Conservation (phyloP, 2,888 invertebrate species). For the Octodonta nipae region DNA sequence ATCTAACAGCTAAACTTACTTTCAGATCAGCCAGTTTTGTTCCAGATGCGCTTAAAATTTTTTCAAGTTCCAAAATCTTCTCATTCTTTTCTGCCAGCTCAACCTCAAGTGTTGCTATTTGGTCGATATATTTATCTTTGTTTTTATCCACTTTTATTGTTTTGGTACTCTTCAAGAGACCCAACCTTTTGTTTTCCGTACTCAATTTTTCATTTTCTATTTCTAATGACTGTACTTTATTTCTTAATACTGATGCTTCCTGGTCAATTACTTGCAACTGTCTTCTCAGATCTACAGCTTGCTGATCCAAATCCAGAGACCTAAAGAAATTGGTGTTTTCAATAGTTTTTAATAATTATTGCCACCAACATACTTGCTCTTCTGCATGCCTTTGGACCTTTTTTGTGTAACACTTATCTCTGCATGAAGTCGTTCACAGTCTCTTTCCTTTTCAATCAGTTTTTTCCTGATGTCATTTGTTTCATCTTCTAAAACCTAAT, state of each 20-base stretch:
- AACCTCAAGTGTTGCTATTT: conserved; percentile 48
- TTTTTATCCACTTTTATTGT: conserved; percentile 42
- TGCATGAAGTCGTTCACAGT: conserved; percentile 61
- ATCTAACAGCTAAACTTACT: too few relatives aligned
- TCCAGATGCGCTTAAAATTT: too few relatives aligned
- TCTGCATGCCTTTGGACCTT: conserved; percentile 45
- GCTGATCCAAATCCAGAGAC: conserved; percentile 49
- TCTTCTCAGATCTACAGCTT: conserved; percentile 54
- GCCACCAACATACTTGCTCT: conserved; percentile 45
- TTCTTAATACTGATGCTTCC: conserved; percentile 55
- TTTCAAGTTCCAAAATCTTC: conserved; percentile 45
- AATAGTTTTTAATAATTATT: conserved; percentile 1
- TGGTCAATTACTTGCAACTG: conserved; percentile 67
- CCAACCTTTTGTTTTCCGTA: conserved; percentile 59
- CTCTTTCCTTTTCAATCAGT: conserved; percentile 69
- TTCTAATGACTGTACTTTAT: conserved; percentile 56
- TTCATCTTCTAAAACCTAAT: conserved; percentile 57
- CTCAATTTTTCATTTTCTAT: conserved; percentile 61
- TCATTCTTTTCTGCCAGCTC: conserved; percentile 47
- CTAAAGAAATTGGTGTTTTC: conserved; percentile 29
- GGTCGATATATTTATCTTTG: conserved; percentile 45
- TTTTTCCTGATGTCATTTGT: conserved; percentile 59
- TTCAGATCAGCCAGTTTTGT: too few relatives aligned
- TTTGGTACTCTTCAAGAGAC: conserved; percentile 45
- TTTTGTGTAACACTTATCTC: conserved; percentile 53